A percentile compares a stretch with the other conserved stretches of the same genome.
Evolutionary conservation across 2,113 vertebrate genomes (phyloP).

Genomic region (Limnothrissa miodon): DNA sequence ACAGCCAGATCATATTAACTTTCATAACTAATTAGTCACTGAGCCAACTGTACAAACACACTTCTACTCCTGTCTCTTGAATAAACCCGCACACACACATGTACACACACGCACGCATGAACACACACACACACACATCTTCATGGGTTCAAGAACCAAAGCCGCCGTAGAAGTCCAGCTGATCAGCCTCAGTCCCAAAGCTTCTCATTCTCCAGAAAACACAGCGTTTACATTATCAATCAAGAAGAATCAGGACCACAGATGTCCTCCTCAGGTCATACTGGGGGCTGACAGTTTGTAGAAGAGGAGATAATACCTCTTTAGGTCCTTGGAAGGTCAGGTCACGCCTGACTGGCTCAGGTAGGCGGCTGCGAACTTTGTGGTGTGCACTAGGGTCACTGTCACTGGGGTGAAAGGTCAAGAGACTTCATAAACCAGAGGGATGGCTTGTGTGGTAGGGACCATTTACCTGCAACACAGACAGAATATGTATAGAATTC

Average conservation of each 20-base stretch:
- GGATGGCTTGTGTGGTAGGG: conserved; percentile 51
- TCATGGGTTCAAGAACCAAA: too few relatives aligned
- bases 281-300: not conserved
- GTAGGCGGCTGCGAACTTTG: not conserved
- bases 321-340: not conserved
- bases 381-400: not conserved
- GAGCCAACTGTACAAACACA: not conserved
- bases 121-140: conserved; percentile 9
- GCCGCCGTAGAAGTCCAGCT: not conserved
- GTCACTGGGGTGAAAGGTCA: not conserved
- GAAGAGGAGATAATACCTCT: not conserved
- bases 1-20: not conserved
- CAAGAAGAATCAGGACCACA: not conserved
- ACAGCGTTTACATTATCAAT: not conserved
- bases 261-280: not conserved
- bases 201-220: not conserved
- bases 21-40: not conserved
- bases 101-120: not conserved
- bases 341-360: not conserved
- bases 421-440: conserved; percentile 61
- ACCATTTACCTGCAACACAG: conserved; percentile 63
- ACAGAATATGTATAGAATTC: too few relatives aligned
- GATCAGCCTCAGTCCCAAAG: not conserved
- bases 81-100: too few relatives aligned
- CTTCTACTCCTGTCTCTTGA: not conserved